phyloP scores from a whole-genome alignment of 2,113 vertebrate species.

The Ahaetulla prasina region DNA sequence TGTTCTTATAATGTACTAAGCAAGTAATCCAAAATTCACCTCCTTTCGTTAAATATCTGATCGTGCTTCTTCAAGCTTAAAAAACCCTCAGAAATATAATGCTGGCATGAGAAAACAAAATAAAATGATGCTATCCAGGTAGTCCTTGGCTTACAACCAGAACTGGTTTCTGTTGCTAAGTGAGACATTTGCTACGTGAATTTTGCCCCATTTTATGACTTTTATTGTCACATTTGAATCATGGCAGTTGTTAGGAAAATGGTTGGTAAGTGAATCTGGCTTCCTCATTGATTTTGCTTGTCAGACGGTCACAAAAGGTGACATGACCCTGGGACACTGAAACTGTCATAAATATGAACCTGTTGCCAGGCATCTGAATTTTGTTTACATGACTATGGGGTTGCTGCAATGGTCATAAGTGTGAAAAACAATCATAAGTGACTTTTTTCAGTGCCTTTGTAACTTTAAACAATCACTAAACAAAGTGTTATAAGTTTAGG shows the following conservation, averaged over 20 bases:
- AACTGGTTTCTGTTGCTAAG: neutral
- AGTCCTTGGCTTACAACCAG: neutral
- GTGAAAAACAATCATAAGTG: neutral
- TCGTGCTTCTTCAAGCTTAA: fast-evolving
- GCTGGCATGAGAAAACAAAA: neutral
- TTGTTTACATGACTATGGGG: neutral
- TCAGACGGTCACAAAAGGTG: neutral
- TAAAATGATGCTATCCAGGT: neutral
- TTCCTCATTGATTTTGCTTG: neutral
- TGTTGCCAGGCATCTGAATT: neutral
- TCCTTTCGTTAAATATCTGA: fast-evolving
- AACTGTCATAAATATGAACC: neutral
- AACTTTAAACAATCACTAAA: neutral
- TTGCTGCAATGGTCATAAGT: neutral
- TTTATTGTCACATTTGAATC: neutral
- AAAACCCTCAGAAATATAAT: fast-evolving
- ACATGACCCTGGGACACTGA: neutral
- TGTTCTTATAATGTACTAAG: neutral
- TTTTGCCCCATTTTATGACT: neutral
- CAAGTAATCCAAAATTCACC: conserved; percentile 9
- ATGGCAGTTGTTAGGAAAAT: neutral
- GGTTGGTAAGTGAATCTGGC: neutral
- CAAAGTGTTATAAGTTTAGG: neutral
- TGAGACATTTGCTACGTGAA: neutral
- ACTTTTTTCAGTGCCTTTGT: neutral